Base-by-base conservation (phyloP, 1,140 invertebrate genomes). In the Drosophila equinoxialis region DNA sequence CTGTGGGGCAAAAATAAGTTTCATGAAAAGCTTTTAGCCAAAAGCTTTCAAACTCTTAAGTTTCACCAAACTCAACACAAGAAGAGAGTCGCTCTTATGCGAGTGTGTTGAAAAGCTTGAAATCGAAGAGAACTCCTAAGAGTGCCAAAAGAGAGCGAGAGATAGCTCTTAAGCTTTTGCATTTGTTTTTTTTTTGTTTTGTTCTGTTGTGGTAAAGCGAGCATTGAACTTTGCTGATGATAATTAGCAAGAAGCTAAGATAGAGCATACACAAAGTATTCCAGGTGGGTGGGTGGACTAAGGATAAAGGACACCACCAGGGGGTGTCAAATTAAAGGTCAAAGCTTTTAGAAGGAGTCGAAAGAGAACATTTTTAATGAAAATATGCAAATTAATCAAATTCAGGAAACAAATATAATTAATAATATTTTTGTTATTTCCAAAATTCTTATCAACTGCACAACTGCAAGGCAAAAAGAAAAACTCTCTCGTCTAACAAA, bases 91-190 rank as follows among this genome's bases (percentile, higher is more conserved):
- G 6, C 72, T 76, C 72, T 62, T 65, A 57, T 58, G 17, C 20
- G 48, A 58, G 45, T 61, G 74, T 90, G 87, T 85, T 90, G 83
- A 72, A 79, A 90, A 90, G 87, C 87, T 84, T 7, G 2, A 0
- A 0, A 17, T 30, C 14, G 8, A 55, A 73, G 79, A 84, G 81
- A 55, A 23, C 6, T 30, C 7, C 11, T 17, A 71, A 71, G 59
- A 55, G 64, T 17, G 17, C 17, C 17, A 17, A 17, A 17, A 66
- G 35, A 35, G 33, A 35, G 14, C 37, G 1, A 20, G 17, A 6
- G 6, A 2, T 8, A 8, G 0, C 67, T 63, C 69, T 76, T 76
- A 8, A 23, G 23, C 54, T 23, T 23, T 51, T 48, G 54, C 11
- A 48, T 20, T 66, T 20, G 20, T 57, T 48, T 41, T 57, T 48